These are phyloP conservation scores for Esox niger DNA, from an alignment of 2,113 vertebrate genomes.

Conservation along the genomic window DNA sequence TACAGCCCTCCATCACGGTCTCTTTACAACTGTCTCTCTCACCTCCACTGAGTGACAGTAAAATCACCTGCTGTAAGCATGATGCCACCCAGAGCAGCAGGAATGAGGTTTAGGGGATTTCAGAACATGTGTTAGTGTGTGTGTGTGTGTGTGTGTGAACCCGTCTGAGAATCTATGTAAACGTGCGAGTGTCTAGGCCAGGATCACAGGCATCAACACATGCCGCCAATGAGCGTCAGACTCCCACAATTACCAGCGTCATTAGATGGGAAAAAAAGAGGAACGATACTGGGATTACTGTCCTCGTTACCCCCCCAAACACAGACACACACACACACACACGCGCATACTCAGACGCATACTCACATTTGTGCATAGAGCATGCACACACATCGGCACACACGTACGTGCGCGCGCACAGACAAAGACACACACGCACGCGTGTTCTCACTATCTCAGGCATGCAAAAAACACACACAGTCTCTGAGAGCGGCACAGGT, in stretches of 20 bases:
- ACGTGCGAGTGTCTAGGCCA: constrained; percentile 12
- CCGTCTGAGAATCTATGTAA: constrained; percentile 23
- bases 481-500: constrained; percentile 71
- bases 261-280: constrained; percentile 30
- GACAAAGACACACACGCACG: constrained; percentile 19
- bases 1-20: too few relatives aligned
- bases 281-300: constrained; percentile 21
- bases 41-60: constrained; percentile 3
- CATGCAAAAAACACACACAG: constrained; percentile 35
- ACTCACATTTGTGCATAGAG: constrained; percentile 17
- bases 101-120: constrained; percentile 11
- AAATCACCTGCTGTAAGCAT: constrained; percentile 36
- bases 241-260: constrained; percentile 43
- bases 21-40: not conserved
- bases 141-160: constrained; percentile 16
- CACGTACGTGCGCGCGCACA: constrained; percentile 16
- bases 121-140: constrained; percentile 1
- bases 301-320: constrained; percentile 34
- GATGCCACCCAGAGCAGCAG: constrained; percentile 38
- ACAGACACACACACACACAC: constrained; percentile 12
- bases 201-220: constrained; percentile 51
- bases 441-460: constrained; percentile 15
- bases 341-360: constrained; percentile 5
- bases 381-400: constrained; percentile 9
- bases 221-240: constrained; percentile 41